These are phyloP conservation scores for Petrolisthes manimaculis DNA, from an alignment of 2,888 invertebrate genomes.

Conservation along the genomic window DNA sequence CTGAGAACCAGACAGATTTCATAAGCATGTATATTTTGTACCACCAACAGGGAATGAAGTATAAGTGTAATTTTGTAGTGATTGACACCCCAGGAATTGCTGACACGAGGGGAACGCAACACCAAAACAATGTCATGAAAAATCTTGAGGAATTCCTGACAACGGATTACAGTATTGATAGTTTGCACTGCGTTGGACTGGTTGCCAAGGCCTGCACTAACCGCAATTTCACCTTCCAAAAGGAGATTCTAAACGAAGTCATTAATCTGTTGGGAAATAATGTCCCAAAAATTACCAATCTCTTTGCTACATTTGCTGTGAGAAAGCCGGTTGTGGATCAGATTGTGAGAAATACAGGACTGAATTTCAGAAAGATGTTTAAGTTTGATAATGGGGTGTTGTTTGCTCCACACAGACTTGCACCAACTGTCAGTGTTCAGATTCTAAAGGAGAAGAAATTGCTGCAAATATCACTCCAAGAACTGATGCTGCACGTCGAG, in stretches of 20 bases:
- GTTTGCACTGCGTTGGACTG: constrained; percentile 43
- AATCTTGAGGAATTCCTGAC: constrained; percentile 34
- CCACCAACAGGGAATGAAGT: constrained; percentile 41
- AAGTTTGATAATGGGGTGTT: constrained; percentile 46
- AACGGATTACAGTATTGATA: constrained; percentile 44
- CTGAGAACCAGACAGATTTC: constrained; percentile 55
- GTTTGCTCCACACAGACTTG: constrained; percentile 8
- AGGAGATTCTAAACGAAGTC: constrained; percentile 26
- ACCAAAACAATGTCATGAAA: constrained; percentile 25
- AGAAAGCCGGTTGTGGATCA: constrained; percentile 38
- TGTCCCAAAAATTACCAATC: constrained; percentile 36
- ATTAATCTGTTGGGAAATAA: constrained; percentile 26
- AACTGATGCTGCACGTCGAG: constrained; percentile 20
- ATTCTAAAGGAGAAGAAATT: constrained; percentile 33
- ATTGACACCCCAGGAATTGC: constrained; percentile 52
- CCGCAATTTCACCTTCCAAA: constrained; percentile 35
- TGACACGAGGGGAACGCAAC: constrained; percentile 38
- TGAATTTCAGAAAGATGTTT: constrained; percentile 34
- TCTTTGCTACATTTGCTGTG: constrained; percentile 45
- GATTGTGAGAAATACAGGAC: constrained; percentile 42
- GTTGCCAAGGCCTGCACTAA: constrained; percentile 41
- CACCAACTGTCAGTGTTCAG: constrained; percentile 31
- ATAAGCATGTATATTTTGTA: constrained; percentile 46
- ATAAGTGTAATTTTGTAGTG: constrained; percentile 26
- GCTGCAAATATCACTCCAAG: constrained; percentile 20